Conservation (phyloP, 2,888 invertebrate species). For the Cotesia congregata region DNA sequence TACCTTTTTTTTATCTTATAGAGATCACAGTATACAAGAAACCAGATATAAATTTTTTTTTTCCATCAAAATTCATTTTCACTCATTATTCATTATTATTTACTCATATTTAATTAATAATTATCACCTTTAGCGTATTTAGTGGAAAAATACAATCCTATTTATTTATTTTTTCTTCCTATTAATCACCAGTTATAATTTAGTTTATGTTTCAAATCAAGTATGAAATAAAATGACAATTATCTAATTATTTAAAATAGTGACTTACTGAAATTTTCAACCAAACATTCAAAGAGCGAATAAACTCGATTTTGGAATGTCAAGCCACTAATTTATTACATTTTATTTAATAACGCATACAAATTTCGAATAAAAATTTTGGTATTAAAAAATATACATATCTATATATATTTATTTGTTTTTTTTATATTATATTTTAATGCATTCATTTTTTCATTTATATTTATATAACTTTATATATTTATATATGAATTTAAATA, state of each 20-base stretch:
- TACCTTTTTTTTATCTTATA: conserved; percentile 62
- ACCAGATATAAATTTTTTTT: conserved; percentile 60
- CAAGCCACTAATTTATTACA: conserved; percentile 62
- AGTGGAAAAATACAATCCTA: conserved; percentile 36
- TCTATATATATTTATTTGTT: conserved; percentile 55
- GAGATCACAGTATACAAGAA: conserved; percentile 71
- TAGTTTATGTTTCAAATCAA: conserved; percentile 8
- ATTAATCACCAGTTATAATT: conserved; percentile 23
- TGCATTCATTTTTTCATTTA: conserved; percentile 41
- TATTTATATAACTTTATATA: conserved; percentile 46
- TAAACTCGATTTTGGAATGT: conserved; percentile 65
- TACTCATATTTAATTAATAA: conserved; percentile 17
- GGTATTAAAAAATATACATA: conserved; percentile 67
- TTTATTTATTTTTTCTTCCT: neutral
- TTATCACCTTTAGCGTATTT: conserved; percentile 13
- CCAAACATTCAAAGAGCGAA: neutral
- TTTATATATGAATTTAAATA: conserved; percentile 65
- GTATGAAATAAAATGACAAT: conserved; percentile 2
- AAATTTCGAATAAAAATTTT: conserved; percentile 70
- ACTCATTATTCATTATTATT: conserved; percentile 19
- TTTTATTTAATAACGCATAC: conserved; percentile 62
- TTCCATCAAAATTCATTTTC: conserved; percentile 15
- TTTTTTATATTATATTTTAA: neutral
- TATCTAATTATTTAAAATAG: conserved; percentile 7
- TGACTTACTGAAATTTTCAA: conserved; percentile 14